Evolutionary conservation across 2,888 invertebrate genomes (phyloP).

Genomic region (Macrophya annulata): DNA sequence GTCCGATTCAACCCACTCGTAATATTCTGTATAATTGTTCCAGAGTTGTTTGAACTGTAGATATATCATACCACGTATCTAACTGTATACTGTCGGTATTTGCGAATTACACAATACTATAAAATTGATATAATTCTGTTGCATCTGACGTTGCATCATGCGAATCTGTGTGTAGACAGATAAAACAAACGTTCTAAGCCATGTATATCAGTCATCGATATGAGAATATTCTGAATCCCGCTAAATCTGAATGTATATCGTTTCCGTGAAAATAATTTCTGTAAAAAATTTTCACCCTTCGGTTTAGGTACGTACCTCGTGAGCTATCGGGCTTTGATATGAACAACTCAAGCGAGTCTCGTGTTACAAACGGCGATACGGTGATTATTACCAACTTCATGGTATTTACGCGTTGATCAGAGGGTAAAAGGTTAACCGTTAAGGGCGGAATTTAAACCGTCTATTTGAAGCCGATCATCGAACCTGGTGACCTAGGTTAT

Average conservation of each 20-base stretch:
- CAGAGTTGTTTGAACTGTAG: neutral
- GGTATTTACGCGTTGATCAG: constrained; percentile 3
- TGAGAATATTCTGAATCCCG: constrained; percentile 3
- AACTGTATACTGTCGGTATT: neutral
- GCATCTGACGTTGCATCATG: neutral
- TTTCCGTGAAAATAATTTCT: neutral
- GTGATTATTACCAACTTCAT: constrained; percentile 1
- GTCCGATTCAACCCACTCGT: neutral
- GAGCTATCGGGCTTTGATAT: neutral
- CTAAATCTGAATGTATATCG: neutral
- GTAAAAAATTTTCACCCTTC: neutral
- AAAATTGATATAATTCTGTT: constrained; percentile 14
- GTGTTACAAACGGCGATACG: constrained; percentile 14
- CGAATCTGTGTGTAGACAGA: neutral
- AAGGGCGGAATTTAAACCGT: constrained; percentile 31
- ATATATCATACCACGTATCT: neutral
- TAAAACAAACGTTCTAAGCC: neutral
- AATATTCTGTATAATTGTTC: neutral
- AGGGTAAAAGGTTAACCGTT: constrained; percentile 11
- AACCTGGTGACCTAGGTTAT: constrained; percentile 29
- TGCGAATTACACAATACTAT: constrained; percentile 1
- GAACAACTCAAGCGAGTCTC: constrained; percentile 9
- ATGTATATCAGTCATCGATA: neutral
- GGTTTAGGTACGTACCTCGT: neutral
- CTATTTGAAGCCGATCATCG: constrained; percentile 18